Conservation (phyloP, 2,113 vertebrate species). For the Lynx canadensis region DNA sequence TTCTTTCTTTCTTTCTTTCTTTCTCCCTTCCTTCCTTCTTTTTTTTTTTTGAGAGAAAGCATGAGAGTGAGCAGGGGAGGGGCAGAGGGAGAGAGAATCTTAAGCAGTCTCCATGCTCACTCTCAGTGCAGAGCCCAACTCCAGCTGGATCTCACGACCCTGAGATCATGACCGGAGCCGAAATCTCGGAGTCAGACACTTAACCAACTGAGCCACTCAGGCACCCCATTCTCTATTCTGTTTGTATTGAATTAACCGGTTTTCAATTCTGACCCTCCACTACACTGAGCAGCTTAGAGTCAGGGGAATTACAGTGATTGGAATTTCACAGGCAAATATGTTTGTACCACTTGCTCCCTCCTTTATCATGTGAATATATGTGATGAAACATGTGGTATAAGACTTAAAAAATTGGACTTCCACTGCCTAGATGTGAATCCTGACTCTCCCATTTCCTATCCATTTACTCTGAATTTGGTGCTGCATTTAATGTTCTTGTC, state of each 20-base stretch:
- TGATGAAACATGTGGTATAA: neutral
- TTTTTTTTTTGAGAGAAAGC: too few species aligned
- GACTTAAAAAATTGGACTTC: neutral
- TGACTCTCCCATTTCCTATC: neutral
- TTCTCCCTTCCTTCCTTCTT: rapidly evolving
- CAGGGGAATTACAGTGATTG: neutral
- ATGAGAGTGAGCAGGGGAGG: too few species aligned
- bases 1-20: too few species aligned
- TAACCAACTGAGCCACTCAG: too few species aligned
- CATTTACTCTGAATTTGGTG: neutral
- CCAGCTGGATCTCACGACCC: too few species aligned
- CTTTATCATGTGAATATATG: neutral
- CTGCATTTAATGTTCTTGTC: neutral
- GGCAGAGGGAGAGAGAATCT: too few species aligned
- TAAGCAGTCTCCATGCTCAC: too few species aligned
- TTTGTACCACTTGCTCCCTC: neutral
- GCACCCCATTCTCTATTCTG: neutral
- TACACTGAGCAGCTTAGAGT: neutral
- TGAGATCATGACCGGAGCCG: too few species aligned
- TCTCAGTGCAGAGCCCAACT: too few species aligned
- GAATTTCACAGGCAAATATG: neutral
- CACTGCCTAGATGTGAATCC: neutral
- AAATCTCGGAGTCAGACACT: too few species aligned
- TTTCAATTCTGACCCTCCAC: neutral
- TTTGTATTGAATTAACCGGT: neutral